Evolutionary conservation across 1,140 invertebrate genomes (phyloP), one percentile per base, ranked within the genome.

Genomic region (Notospermus geniculatus): DNA sequence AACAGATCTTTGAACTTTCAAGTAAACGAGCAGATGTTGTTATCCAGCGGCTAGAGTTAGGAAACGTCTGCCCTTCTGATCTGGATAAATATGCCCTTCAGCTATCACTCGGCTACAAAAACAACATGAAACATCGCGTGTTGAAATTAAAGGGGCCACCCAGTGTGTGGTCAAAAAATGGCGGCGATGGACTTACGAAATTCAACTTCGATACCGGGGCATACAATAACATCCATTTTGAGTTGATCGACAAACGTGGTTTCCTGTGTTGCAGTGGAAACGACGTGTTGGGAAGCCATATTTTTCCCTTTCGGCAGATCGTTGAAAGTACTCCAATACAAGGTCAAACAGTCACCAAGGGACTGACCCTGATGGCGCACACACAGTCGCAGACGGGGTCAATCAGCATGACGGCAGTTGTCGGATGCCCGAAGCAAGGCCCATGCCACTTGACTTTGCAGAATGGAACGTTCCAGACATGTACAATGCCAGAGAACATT

Each of bases 401-500:
- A 2, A 32, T 53, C 17, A 64, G 46, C 27, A 36, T 65, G 22
- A 58, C 56, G 22, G 54, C 55, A 5, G 9, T 28, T 19, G 50
- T 65, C 13, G 60, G 32, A 9, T 17, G 17, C 23, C 64, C 64
- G 2, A 13, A 30, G 2, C 29, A 25, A 19, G 52, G 50, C 5
- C 57, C 57, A 17, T 63, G 57, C 41, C 53, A 59, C n/a, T 45
- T 67, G 19, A 22, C 25, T 2, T 36, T 68, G 13, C 23, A 57
- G 23, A 30, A 32, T 1, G 59, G 60, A 25, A 45, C 53, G 1
- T 80, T 70, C 68, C 66, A 74, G 28, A 62, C 66, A 11, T 70
- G 64, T 55, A 67, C 76, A 7, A 77, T 80, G 69, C 78, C 77
- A 29, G 76, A 76, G 53, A 59, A 72, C 11, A 62, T 72, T 9